Conservation (phyloP, 1,140 invertebrate genomes). For the Lasioglossum baleicum region DNA sequence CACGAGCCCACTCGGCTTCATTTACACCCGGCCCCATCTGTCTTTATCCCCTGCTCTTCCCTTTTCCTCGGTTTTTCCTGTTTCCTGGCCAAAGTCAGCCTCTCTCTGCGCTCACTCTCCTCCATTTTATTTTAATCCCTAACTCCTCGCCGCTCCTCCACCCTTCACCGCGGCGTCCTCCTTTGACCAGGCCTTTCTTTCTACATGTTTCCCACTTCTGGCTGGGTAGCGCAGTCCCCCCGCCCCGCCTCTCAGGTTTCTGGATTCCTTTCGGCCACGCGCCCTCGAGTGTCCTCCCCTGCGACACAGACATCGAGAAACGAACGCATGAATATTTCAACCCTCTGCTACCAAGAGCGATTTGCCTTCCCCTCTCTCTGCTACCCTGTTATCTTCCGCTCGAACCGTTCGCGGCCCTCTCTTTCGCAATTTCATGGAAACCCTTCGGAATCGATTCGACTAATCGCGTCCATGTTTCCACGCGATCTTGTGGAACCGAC, state of each 20-base stretch:
- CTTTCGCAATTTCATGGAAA: background rate
- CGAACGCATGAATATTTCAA: slow-evolving; percentile 52
- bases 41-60: background rate
- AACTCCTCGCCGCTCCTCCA: background rate
- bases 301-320: slow-evolving; percentile 20
- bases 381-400: background rate
- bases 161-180: background rate
- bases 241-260: background rate
- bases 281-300: slow-evolving; percentile 6
- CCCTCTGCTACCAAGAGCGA: background rate
- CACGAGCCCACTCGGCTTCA: background rate
- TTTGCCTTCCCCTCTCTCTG: slow-evolving; percentile 7
- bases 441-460: too few relatives aligned
- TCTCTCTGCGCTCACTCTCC: background rate
- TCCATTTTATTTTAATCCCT: slow-evolving; percentile 10
- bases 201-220: background rate
- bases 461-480: too few relatives aligned
- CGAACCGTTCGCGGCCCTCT: background rate
- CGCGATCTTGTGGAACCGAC: too few relatives aligned
- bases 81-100: slow-evolving; percentile 26
- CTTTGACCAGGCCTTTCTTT: slow-evolving; percentile 19
- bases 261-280: background rate
- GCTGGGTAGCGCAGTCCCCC: too few relatives aligned
- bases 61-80: slow-evolving; percentile 2
- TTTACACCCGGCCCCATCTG: background rate